These are phyloP conservation scores for Coecobrya sp. DNA, from an alignment of 2,888 invertebrate species.

Conservation along the genomic window DNA sequence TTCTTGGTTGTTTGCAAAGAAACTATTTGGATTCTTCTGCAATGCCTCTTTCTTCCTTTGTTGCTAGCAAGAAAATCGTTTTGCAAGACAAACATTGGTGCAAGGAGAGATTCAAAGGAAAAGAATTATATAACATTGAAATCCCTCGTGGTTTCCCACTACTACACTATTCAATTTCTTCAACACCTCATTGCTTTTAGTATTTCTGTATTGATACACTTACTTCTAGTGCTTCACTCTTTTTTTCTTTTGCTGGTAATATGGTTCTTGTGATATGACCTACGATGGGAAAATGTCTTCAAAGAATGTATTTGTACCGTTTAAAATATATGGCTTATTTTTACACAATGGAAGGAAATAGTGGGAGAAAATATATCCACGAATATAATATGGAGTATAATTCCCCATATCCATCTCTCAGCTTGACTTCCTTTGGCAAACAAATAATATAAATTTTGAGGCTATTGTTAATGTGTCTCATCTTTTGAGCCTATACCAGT, in stretches of 20 bases:
- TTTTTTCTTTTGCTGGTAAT: not conserved
- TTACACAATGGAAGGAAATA: not conserved
- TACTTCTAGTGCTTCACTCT: not conserved
- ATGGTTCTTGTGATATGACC: conserved; percentile 29
- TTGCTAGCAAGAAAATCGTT: conserved; percentile 6
- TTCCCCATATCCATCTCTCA: not conserved
- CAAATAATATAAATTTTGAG: conserved; percentile 15
- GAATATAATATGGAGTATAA: not conserved
- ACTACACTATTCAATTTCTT: conserved; percentile 68
- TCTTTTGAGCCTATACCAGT: not conserved
- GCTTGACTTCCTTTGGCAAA: conserved; percentile 49
- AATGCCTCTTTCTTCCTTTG: not conserved
- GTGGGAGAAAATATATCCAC: not conserved
- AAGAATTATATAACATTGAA: conserved; percentile 46
- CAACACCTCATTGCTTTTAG: conserved; percentile 67
- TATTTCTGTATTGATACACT: conserved; percentile 35
- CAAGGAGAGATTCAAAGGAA: not conserved
- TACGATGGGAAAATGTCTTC: conserved; percentile 25
- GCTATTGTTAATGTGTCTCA: not conserved
- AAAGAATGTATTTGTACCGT: not conserved
- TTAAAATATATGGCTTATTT: conserved; percentile 4
- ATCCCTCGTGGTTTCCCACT: conserved; percentile 63
- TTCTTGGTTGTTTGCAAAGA: conserved; percentile 41
- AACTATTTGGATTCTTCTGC: conserved; percentile 20
- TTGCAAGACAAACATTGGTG: conserved; percentile 41